Base-by-base conservation (phyloP, 2,888 invertebrate genomes). In the Sialis fuliginosa region DNA sequence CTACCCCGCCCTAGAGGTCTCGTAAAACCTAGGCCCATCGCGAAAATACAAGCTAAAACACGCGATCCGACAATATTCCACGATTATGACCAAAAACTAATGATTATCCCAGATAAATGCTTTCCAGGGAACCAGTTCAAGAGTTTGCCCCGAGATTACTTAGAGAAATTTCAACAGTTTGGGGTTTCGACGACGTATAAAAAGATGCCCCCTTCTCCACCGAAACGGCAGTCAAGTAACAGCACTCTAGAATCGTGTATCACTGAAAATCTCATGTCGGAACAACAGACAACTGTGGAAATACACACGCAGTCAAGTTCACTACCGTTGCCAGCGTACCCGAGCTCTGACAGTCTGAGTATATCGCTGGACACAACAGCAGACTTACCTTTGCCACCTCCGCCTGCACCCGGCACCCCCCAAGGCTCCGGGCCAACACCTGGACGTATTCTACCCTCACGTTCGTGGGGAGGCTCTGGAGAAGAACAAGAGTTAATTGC, bases 1-100 rank as follows among this genome's bases (percentile, higher is more conserved):
- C 64, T 92, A 50, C 90, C 91, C 1, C 76, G 92, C 47, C 90
- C 89, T 5, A 71, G 88, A 52, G 84, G 84, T 1, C 68, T 84
- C 9, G 83, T 87, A 30, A 76, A 86, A 50, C 86, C 88, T 5
- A 71, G 88, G 44, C 85, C 87, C 1, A 78, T 87, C 9, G 85
- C 87, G 6, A 89, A 89, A 65, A 82, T 77, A 46, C 65, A 69
- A 34, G 75, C 75, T 3, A 76, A 75, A 48, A 73, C 68, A 13
- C 54, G 62, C 44, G 63, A 64, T 51, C 57, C 63, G 10, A 31
- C 45, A 6, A 48, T 44, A 34, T 66, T 66, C 53, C 62, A 64
- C n/a, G 65, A 65, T 49, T 66, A 65, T 50, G 65, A 65, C 45
- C 64, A 65, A 51, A 39, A 39, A 12, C n/a, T 30, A 30, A 34